A percentile compares a stretch with the other conserved stretches of the same genome.
Evolutionary conservation across 2,797 vertebrate genomes (phyloP).

Genomic region (Hafferia zeledoni): DNA sequence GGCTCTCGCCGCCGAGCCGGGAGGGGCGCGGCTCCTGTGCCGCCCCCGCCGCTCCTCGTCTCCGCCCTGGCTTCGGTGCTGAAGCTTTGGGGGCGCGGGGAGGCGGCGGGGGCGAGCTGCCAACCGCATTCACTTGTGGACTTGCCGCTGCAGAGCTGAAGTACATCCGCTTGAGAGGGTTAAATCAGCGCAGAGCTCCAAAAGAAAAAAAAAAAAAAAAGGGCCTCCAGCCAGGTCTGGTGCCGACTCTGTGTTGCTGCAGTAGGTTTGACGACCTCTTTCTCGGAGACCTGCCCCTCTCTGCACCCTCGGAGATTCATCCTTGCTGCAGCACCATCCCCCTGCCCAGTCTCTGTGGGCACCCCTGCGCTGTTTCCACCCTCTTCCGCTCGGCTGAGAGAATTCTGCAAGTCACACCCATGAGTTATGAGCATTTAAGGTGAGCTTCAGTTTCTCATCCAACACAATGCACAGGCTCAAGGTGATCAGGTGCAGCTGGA

Average conservation of each 20-base stretch:
- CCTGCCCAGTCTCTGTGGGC: neutral
- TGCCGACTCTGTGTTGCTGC: conserved; percentile 24
- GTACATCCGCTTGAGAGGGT: conserved; percentile 4
- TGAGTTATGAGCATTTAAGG: neutral
- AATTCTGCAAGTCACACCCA: conserved; percentile 52
- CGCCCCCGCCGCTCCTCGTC: neutral
- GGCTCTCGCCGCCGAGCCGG: neutral
- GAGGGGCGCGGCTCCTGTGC: neutral
- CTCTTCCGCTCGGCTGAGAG: neutral
- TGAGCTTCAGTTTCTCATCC: neutral
- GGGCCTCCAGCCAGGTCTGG: conserved; percentile 23
- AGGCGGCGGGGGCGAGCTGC: neutral
- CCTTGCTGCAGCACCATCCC: neutral
- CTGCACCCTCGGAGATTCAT: conserved; percentile 17
- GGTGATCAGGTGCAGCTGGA: neutral
- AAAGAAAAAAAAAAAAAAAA: neutral
- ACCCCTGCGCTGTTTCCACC: neutral
- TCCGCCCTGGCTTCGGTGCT: neutral
- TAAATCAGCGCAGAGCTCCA: conserved; percentile 37
- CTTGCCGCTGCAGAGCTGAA: conserved; percentile 26
- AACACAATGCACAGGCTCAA: neutral
- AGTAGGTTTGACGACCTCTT: conserved; percentile 40
- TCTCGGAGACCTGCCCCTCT: conserved; percentile 32
- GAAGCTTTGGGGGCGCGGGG: neutral
- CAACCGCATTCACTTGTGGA: neutral